Conservation (phyloP, 2,797 vertebrate species). For the Spatula versicolor region DNA sequence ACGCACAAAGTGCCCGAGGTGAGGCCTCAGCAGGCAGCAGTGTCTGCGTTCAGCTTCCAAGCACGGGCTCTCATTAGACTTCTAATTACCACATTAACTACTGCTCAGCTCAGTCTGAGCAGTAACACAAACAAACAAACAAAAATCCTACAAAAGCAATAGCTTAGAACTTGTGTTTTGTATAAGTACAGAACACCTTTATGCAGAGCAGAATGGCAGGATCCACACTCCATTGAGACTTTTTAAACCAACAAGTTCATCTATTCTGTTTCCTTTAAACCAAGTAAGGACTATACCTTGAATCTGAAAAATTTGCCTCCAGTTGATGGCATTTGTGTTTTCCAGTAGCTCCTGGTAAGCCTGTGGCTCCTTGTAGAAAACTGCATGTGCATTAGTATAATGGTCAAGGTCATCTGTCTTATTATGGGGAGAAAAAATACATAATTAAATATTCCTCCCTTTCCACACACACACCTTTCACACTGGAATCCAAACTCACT, state of each 20-base stretch:
- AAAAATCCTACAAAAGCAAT: background rate
- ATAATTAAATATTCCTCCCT: background rate
- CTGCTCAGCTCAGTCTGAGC: background rate
- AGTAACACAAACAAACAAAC: too few relatives aligned
- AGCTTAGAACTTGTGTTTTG: background rate
- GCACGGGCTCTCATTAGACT: too few relatives aligned
- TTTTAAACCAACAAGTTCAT: background rate
- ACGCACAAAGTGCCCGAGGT: too few relatives aligned
- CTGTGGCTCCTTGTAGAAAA: constrained; percentile 66
- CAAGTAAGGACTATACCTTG: constrained; percentile 51
- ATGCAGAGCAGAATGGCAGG: background rate
- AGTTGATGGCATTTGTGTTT: constrained; percentile 56
- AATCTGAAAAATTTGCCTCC: constrained; percentile 70
- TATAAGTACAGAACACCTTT: background rate
- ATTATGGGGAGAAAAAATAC: constrained; percentile 17
- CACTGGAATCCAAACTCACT: background rate
- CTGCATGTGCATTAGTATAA: constrained; percentile 68
- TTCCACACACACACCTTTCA: background rate
- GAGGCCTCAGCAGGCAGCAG: too few relatives aligned
- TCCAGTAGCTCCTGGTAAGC: constrained; percentile 46
- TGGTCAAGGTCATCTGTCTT: constrained; percentile 57
- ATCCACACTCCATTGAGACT: background rate
- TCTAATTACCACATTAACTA: too few relatives aligned
- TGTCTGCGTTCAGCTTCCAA: background rate
- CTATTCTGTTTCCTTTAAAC: background rate